phyloP scores from a whole-genome alignment of 2,113 vertebrate species.

The Ovis aries region DNA sequence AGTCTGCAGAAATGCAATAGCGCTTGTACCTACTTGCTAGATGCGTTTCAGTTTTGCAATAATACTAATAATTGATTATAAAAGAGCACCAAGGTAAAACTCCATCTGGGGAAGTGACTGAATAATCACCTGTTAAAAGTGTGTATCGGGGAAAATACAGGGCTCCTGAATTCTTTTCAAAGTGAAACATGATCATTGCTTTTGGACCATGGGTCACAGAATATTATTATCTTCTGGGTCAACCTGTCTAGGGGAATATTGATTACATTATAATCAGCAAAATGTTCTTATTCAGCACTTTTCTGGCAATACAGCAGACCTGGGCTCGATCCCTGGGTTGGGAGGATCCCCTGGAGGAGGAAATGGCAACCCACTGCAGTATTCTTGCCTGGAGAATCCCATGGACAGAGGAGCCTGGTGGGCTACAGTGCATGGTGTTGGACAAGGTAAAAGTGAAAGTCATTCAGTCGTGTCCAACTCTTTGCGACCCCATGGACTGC shows the following conservation, averaged over 20 bases:
- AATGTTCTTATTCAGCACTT: not conserved
- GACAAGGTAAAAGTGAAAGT: not conserved
- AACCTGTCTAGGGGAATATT: not conserved
- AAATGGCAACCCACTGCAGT: not conserved
- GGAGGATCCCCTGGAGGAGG: not conserved
- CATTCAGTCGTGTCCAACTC: not conserved
- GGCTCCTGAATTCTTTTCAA: not conserved
- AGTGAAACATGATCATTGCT: rapidly evolving
- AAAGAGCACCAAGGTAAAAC: not conserved
- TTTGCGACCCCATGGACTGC: not conserved
- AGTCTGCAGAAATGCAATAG: not conserved
- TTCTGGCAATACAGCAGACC: not conserved
- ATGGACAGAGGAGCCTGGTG: not conserved
- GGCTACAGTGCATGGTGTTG: not conserved
- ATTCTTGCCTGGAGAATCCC: not conserved
- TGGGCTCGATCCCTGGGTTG: not conserved
- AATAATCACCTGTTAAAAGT: not conserved
- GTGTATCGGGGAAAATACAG: not conserved
- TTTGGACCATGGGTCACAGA: rapidly evolving
- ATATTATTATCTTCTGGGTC: rapidly evolving
- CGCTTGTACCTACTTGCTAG: not conserved
- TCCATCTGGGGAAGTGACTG: too few relatives aligned
- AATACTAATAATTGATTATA: too few relatives aligned
- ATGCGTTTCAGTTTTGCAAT: too few relatives aligned
- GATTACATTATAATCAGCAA: not conserved